Percentiles rank a stretch among this genome's conserved stretches.
Conservation (phyloP, 2,888 invertebrate species). For the Zygothrica quintamaculata region DNA sequence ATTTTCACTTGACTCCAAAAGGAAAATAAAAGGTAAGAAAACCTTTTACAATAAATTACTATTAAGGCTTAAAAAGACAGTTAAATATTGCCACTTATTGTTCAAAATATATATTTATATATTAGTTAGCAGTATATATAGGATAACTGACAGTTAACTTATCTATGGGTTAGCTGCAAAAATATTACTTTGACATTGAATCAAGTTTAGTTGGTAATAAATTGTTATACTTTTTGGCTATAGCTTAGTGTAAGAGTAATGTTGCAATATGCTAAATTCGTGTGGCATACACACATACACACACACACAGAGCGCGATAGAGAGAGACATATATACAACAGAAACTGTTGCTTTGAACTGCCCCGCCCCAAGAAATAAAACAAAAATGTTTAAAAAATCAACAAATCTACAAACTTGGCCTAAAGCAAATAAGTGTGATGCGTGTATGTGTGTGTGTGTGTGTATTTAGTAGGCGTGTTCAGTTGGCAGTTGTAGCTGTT, state of each 20-base stretch:
- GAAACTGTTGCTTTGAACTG: conserved; percentile 9
- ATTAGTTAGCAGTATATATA: too few species aligned
- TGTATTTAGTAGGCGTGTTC: conserved; percentile 68
- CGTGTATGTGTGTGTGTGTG: conserved; percentile 5
- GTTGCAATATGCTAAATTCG: conserved; percentile 25
- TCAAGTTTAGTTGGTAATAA: conserved; percentile 34
- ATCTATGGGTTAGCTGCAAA: too few species aligned
- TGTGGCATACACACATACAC: conserved; percentile 8
- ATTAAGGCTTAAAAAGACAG: too few species aligned
- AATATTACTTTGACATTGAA: conserved; percentile 32
- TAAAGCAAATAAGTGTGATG: conserved; percentile 53
- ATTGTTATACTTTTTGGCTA: conserved; percentile 18
- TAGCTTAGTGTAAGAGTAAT: conserved; percentile 9
- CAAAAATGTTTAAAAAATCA: conserved; percentile 40
- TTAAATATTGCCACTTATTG: too few species aligned
- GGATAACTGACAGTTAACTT: too few species aligned
- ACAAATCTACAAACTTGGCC: conserved; percentile 55
- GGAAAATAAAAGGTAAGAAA: too few species aligned
- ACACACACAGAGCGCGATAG: conserved; percentile 24
- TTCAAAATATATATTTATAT: too few species aligned
- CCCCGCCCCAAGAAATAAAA: conserved; percentile 33
- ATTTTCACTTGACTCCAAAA: too few species aligned
- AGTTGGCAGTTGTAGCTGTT: conserved; percentile 54
- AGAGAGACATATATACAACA: conserved; percentile 28
- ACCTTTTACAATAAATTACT: too few species aligned